Evolutionary conservation across 2,797 vertebrate genomes (phyloP).

Genomic region (Thaleichthys pacificus): DNA sequence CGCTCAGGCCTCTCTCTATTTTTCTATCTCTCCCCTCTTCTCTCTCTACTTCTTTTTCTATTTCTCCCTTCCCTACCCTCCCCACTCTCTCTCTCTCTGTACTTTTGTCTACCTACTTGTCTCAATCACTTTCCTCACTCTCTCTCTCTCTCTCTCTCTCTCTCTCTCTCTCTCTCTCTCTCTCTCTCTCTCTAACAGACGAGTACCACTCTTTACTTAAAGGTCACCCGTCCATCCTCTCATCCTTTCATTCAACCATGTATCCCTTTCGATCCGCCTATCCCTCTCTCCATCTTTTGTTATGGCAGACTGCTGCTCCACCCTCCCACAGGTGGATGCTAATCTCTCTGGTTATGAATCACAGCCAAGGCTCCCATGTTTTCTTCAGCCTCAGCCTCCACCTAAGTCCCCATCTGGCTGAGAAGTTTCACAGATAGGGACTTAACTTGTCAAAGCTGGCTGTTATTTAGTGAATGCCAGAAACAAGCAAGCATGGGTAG

Average conservation of each 20-base stretch:
- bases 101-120: neutral
- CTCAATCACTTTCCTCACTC: conserved; percentile 8
- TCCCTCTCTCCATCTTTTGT: neutral
- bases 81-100: neutral
- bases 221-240: conserved; percentile 66
- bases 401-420: neutral
- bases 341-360: neutral
- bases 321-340: neutral
- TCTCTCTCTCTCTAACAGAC: conserved; percentile 16
- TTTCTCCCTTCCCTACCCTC: neutral
- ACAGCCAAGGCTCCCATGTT: neutral
- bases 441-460: neutral
- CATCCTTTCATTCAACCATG: conserved; percentile 41
- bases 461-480: neutral
- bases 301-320: neutral
- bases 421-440: neutral
- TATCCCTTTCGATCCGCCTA: conserved; percentile 57
- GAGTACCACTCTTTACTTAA: conserved; percentile 60
- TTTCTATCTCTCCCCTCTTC: conserved; percentile 48
- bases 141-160: conserved; percentile 49
- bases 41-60: neutral
- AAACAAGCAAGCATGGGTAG: neutral
- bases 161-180: conserved; percentile 35
- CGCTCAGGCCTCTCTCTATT: conserved; percentile 52
- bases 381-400: neutral